phyloP scores from a whole-genome alignment of 2,888 invertebrate species.

The Pseudoips prasinana region DNA sequence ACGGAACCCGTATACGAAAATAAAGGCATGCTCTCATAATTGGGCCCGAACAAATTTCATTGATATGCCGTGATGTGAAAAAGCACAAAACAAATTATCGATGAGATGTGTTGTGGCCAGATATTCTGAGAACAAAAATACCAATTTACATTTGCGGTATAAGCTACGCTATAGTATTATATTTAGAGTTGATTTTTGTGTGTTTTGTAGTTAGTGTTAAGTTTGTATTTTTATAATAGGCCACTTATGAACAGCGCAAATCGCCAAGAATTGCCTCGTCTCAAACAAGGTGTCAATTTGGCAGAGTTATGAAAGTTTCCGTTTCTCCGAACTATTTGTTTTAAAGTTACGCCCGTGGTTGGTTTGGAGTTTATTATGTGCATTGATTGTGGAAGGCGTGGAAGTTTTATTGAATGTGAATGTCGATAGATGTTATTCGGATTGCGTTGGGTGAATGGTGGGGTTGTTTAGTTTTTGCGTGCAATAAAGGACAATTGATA shows the following conservation, averaged over 20 bases:
- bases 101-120: conserved; percentile 69
- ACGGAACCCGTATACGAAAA: conserved; percentile 56
- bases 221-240: conserved; percentile 67
- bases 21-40: conserved; percentile 73
- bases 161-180: conserved; percentile 9
- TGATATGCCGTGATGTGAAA: conserved; percentile 80
- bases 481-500: too few species aligned
- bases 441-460: conserved; percentile 2
- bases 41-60: conserved; percentile 77
- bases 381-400: conserved; percentile 58
- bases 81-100: conserved; percentile 71
- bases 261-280: conserved; percentile 74
- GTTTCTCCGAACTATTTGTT: conserved; percentile 79
- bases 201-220: conserved; percentile 15
- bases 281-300: conserved; percentile 81
- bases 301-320: conserved; percentile 76
- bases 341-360: conserved; percentile 59
- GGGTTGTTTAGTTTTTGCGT: too few species aligned
- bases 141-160: conserved; percentile 31
- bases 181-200: conserved; percentile 30
- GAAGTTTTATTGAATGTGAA: conserved; percentile 48
- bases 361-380: conserved; percentile 62
- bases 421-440: conserved; percentile 23
- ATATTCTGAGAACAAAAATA: conserved; percentile 56
- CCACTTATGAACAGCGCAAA: conserved; percentile 78